Conservation (phyloP, 2,797 vertebrate genomes). For the Amblyraja radiata region DNA sequence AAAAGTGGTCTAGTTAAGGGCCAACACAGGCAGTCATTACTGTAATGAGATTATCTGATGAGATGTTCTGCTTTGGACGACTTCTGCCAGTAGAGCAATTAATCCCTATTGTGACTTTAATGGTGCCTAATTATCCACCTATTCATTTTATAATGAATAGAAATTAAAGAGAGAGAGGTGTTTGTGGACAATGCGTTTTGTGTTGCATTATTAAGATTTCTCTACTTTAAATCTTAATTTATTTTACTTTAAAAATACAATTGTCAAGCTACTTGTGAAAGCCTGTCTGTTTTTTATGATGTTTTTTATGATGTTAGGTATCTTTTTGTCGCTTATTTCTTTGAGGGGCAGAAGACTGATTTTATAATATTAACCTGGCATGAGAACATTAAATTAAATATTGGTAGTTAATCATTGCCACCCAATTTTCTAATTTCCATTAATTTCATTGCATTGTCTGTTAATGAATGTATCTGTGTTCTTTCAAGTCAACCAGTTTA, state of each 20-base stretch:
- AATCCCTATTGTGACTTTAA: conserved; percentile 30
- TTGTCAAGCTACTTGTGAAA: neutral
- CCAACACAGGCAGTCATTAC: conserved; percentile 15
- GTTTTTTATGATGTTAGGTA: neutral
- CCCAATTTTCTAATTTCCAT: neutral
- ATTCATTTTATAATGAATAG: conserved; percentile 1
- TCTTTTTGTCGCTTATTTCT: neutral
- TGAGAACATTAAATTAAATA: neutral
- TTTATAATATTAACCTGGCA: neutral
- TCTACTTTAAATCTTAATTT: neutral
- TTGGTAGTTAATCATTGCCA: neutral
- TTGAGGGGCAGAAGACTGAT: neutral
- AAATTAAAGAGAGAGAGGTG: neutral
- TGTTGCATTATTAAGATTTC: neutral
- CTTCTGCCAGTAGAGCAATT: conserved; percentile 21
- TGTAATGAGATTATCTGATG: conserved; percentile 30
- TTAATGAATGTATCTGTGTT: neutral
- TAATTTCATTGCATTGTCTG: neutral
- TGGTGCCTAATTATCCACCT: conserved; percentile 3
- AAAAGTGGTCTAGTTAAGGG: neutral
- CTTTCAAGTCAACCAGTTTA: neutral
- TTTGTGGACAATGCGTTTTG: neutral
- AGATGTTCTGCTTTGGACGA: conserved; percentile 14
- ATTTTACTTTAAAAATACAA: neutral
- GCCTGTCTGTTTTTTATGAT: neutral